These are phyloP conservation scores for Cerastis rubricosa DNA, from an alignment of 2,888 invertebrate genomes.

Conservation along the genomic window DNA sequence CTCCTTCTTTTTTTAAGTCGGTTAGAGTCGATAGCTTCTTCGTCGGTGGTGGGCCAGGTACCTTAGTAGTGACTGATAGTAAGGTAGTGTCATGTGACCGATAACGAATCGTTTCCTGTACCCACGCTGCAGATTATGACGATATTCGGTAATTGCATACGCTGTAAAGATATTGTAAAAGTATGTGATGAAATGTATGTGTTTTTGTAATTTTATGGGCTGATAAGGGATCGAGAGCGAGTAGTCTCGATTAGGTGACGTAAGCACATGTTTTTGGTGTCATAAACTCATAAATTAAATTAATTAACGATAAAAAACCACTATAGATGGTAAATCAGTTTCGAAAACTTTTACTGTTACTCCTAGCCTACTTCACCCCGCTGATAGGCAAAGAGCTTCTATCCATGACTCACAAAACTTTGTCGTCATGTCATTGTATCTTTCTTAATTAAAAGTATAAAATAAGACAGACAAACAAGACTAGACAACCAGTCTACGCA, in stretches of 20 bases:
- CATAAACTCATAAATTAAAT: not conserved
- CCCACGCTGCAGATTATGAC: conserved; percentile 30
- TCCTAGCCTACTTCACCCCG: not conserved
- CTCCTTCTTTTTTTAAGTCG: not conserved
- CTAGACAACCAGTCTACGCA: not conserved
- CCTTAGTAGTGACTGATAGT: conserved; percentile 26
- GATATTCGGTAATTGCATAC: conserved; percentile 36
- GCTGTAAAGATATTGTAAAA: conserved; percentile 17
- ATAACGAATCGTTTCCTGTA: conserved; percentile 41
- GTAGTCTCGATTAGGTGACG: not conserved
- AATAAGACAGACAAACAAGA: not conserved
- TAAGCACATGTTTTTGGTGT: not conserved
- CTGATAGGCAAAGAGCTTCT: not conserved
- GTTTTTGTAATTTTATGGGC: conserved; percentile 10
- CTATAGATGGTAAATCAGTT: too few species aligned
- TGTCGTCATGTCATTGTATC: not conserved
- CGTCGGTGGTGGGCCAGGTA: not conserved
- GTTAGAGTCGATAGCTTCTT: not conserved
- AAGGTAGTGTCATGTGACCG: conserved; percentile 14
- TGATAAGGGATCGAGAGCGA: not conserved
- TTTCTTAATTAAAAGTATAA: not conserved
- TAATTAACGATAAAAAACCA: not conserved
- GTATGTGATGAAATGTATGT: not conserved
- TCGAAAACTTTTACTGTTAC: not conserved
- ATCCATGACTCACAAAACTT: not conserved